These are phyloP conservation scores for Oriolus oriolus DNA, from an alignment of 2,113 vertebrate genomes.

Conservation along the genomic window DNA sequence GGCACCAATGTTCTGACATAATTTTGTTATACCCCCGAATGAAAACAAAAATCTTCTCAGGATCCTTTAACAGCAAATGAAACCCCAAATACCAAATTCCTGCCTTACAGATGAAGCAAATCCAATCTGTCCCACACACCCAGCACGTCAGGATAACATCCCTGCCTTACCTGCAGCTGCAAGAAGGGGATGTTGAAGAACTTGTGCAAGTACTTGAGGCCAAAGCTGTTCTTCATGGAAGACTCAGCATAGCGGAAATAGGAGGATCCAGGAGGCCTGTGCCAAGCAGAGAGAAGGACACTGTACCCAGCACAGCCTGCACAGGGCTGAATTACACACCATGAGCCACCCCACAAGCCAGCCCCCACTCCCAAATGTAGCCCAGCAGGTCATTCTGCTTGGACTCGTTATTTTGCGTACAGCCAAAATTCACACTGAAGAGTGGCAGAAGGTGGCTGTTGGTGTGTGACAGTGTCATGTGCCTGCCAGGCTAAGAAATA, in stretches of 20 bases:
- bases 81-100: neutral
- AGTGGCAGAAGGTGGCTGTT: neutral
- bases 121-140: neutral
- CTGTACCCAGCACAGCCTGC: neutral
- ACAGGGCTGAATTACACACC: neutral
- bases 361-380: neutral
- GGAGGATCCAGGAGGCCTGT: conserved; percentile 89
- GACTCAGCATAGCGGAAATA: conserved; percentile 97
- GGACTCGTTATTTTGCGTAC: neutral
- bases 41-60: neutral
- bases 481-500: neutral
- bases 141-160: neutral
- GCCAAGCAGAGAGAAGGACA: neutral
- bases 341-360: neutral
- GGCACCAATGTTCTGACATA: neutral
- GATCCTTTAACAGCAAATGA: neutral
- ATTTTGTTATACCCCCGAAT: neutral
- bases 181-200: conserved; percentile 99
- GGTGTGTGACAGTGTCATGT: neutral
- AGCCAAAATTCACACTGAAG: neutral
- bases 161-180: conserved; percentile 87
- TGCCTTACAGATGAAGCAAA: neutral
- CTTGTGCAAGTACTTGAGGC: conserved; percentile 93
- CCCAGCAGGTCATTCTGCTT: neutral
- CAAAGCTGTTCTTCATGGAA: conserved; percentile 98